Percentiles rank a stretch among this genome's conserved stretches.
Conservation (phyloP, 2,888 invertebrate species). For the Amiota mariae region DNA sequence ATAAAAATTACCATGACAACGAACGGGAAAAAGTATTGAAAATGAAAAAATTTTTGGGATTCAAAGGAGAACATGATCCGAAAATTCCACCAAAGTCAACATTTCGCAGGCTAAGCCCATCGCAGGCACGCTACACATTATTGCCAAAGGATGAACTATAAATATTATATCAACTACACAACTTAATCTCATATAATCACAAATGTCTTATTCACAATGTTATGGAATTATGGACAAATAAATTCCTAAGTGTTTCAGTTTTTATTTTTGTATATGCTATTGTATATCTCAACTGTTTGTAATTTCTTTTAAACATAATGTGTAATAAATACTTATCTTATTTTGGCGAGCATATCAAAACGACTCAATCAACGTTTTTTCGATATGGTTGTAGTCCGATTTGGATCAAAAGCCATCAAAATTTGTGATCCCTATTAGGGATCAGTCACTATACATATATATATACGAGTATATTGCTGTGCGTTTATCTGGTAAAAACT, state of each 20-base stretch:
- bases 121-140: conserved; percentile 93
- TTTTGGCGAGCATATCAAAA: too few species aligned
- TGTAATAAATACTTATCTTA: too few species aligned
- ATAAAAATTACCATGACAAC: conserved; percentile 94
- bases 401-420: too few species aligned
- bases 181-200: not conserved
- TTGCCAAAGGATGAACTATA: conserved; percentile 48
- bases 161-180: not conserved
- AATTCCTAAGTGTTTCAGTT: not conserved
- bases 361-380: too few species aligned
- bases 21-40: conserved; percentile 79
- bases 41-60: conserved; percentile 73
- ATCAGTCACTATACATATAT: too few species aligned
- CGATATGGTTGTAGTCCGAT: too few species aligned
- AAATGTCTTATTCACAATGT: not conserved
- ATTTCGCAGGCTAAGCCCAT: conserved; percentile 94
- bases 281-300: too few species aligned
- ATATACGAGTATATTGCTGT: too few species aligned
- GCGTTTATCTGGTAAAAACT: too few species aligned
- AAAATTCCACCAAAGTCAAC: conserved; percentile 87
- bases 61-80: conserved; percentile 60
- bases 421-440: too few species aligned
- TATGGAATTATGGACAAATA: not conserved
- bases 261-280: too few species aligned
- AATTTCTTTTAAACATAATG: too few species aligned